phyloP scores from a whole-genome alignment of 37 sponge, comb jelly and placozoan species.

The Cliona cf. orientalis region DNA sequence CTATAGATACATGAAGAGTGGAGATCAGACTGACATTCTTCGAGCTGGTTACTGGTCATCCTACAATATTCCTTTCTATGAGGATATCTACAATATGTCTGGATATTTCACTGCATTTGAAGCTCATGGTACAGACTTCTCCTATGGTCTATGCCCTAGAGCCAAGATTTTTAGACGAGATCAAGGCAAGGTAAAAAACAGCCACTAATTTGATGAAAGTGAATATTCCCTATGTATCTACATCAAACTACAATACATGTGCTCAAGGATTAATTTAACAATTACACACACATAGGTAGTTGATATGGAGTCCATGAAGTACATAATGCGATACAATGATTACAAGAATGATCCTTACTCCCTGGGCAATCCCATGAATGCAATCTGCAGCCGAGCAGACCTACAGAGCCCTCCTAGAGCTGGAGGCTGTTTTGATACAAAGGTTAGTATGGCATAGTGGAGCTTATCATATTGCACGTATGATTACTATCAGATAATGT shows the following conservation, averaged over 20 bases:
- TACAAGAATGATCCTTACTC: conserved; percentile 66
- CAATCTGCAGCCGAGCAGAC: conserved; percentile 76
- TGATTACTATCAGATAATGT: not conserved
- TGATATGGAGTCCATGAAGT: conserved; percentile 42
- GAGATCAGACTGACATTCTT: conserved; percentile 61
- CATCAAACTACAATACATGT: not conserved
- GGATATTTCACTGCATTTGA: conserved; percentile 52
- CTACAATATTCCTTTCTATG: conserved; percentile 81
- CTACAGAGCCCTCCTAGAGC: conserved; percentile 15
- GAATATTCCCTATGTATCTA: not conserved
- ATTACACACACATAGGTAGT: conserved; percentile 10
- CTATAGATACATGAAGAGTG: conserved; percentile 49
- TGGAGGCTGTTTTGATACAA: conserved; percentile 69
- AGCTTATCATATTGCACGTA: not conserved
- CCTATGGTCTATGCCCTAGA: conserved; percentile 58
- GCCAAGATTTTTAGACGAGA: conserved; percentile 78
- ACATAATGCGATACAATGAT: conserved; percentile 71
- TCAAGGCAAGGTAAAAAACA: conserved; percentile 48
- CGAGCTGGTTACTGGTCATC: conserved; percentile 76
- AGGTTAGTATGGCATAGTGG: conserved; percentile 13
- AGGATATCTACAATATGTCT: conserved; percentile 45
- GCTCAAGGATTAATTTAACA: no score
- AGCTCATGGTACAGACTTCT: conserved; percentile 32
- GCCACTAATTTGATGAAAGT: not conserved
- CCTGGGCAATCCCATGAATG: conserved; percentile 52